phyloP scores from a whole-genome alignment of 2,113 vertebrate genomes.

The Melanocharis versteri region DNA sequence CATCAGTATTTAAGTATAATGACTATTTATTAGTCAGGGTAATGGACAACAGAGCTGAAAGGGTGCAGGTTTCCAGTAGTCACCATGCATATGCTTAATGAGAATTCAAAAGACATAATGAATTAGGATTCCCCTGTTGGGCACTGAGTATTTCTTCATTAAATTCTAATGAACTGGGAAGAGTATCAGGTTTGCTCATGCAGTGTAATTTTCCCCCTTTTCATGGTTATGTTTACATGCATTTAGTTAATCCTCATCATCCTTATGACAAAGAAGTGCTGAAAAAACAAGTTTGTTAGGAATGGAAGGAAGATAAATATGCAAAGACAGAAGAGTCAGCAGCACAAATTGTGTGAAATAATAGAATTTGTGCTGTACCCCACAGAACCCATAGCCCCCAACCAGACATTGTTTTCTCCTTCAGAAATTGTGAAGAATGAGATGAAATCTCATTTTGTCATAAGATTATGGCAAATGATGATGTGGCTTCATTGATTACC shows the following conservation, averaged over 20 bases:
- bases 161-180: slow-evolving; percentile 57
- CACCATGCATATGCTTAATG: slow-evolving; percentile 14
- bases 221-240: background rate
- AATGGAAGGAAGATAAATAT: background rate
- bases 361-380: background rate
- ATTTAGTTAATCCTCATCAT: slow-evolving; percentile 9
- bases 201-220: background rate
- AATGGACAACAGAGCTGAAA: slow-evolving; percentile 19
- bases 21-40: background rate
- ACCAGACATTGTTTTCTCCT: background rate
- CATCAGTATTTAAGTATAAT: background rate
- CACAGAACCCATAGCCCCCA: background rate
- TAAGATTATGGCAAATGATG: background rate
- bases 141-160: slow-evolving; percentile 56
- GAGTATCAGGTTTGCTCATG: slow-evolving; percentile 20
- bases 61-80: background rate
- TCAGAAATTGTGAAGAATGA: background rate
- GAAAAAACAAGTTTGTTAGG: background rate
- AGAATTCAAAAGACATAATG: slow-evolving; percentile 56
- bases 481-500: background rate
- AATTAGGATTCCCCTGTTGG: slow-evolving; percentile 56
- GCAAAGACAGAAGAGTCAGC: background rate
- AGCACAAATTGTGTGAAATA: background rate
- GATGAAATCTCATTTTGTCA: background rate
- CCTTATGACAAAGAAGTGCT: background rate